Evolutionary conservation across 2,888 invertebrate genomes (phyloP).

Genomic region (Synanthedon andrenaeformis): DNA sequence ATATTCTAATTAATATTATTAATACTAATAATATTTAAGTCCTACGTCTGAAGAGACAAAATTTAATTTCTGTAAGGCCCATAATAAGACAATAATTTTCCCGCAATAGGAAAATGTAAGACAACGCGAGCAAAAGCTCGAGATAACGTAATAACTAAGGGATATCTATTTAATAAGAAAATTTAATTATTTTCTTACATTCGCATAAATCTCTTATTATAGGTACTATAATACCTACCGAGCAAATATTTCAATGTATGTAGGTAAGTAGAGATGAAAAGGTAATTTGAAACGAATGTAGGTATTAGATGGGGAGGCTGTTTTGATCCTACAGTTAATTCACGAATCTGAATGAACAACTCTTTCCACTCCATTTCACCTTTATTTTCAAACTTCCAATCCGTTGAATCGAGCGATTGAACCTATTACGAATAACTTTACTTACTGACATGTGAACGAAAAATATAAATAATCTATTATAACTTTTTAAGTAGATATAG

Average conservation of each 20-base stretch:
- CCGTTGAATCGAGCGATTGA: conserved; percentile 46
- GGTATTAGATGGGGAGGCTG: neutral
- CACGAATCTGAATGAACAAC: conserved; percentile 44
- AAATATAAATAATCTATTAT: conserved; percentile 21
- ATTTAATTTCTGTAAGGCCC: conserved; percentile 9
- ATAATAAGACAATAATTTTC: conserved; percentile 7
- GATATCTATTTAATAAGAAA: neutral
- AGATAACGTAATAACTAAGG: conserved; percentile 9
- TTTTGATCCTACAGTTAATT: conserved; percentile 20
- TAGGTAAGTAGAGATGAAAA: too few species aligned
- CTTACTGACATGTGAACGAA: conserved; percentile 34
- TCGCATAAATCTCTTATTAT: neutral
- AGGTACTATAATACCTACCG: neutral
- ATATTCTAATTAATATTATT: neutral
- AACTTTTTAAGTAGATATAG: conserved; percentile 6
- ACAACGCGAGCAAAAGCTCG: conserved; percentile 5
- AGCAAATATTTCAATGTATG: neutral
- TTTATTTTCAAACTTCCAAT: conserved; percentile 59
- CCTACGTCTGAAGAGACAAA: conserved; percentile 4
- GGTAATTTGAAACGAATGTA: neutral
- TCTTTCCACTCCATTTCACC: conserved; percentile 52
- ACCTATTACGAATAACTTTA: conserved; percentile 36
- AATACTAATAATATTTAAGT: neutral
- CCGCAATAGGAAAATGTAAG: neutral
- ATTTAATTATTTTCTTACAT: neutral